A percentile compares a stretch with the other conserved stretches of the same genome.
Conservation (phyloP, 2,888 invertebrate genomes). For the Xestia ashworthii region DNA sequence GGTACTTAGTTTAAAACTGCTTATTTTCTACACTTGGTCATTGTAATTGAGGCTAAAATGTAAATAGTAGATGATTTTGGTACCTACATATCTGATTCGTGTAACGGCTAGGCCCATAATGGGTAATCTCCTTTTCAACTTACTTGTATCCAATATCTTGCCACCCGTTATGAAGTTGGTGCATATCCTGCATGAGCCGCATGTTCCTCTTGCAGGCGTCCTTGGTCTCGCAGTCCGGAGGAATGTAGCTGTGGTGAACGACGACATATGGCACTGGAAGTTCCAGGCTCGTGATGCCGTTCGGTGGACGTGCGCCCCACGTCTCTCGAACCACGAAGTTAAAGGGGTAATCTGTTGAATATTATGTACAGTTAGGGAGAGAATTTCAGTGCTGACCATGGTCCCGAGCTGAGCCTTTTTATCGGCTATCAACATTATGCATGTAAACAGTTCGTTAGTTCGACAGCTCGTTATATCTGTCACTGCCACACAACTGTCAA, state of each 20-base stretch:
- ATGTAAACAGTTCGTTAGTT: too few species aligned
- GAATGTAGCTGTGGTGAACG: slow-evolving; percentile 93
- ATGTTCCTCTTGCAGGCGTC: slow-evolving; percentile 90
- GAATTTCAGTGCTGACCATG: not conserved
- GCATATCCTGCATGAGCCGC: slow-evolving; percentile 92
- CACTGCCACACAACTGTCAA: not conserved
- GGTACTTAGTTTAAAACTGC: too few species aligned
- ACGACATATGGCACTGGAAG: slow-evolving; percentile 92
- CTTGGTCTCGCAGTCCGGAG: slow-evolving; percentile 89
- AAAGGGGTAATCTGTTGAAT: slow-evolving; percentile 49
- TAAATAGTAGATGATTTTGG: too few species aligned
- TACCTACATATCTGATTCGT: too few species aligned
- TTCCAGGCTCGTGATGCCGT: slow-evolving; percentile 78
- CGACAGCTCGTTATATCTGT: not conserved
- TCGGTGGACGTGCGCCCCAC: slow-evolving; percentile 54
- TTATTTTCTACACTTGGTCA: too few species aligned
- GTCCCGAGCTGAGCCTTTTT: too few species aligned
- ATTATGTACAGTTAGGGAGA: not conserved
- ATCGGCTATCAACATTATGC: not conserved
- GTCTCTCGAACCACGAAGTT: slow-evolving; percentile 36
- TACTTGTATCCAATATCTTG: slow-evolving; percentile 92
- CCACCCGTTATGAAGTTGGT: slow-evolving; percentile 91
- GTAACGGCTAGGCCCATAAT: too few species aligned
- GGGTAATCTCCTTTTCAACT: slow-evolving; percentile 47
- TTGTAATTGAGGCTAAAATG: too few species aligned